Evolutionary conservation across 2,888 invertebrate species (phyloP), one percentile per base, ranked within the genome.

Genomic region (Limnephilus marmoratus): DNA sequence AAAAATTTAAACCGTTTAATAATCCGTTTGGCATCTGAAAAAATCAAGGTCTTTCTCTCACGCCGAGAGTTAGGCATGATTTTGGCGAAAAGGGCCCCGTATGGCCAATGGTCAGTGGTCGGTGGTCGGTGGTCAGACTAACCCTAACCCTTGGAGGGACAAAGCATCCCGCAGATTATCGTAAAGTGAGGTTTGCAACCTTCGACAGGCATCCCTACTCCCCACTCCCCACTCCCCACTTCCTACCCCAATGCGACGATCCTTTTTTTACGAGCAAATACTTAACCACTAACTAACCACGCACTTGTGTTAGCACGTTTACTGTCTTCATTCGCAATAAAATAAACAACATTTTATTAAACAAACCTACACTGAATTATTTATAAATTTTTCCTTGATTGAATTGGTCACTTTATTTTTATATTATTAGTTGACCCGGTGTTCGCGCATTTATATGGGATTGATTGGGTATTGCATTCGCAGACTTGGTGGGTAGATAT

Each of bases 141-240:
- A 53, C 53, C 83, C 83, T n/a, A 37, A 83, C 83, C 83, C 86
- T 49, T 2, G 49, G 41, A 45, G 45, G 45, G 29, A 90, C 83
- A 90, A 49, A 90, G 81, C 83, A 49, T 34, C 82, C 45, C 83
- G 31, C 90, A 90, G 34, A 90, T 90, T 90, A 90, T 90, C 49
- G 90, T 83, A 90, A 90, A 90, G 49, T 90, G 90, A 90, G 86
- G 86, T 45, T 45, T 45, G 41, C 11, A 45, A 86, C 86, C 86
- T 86, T 86, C 86, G 49, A 29, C 86, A 86, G 45, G 45, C 18
- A 86, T 86, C 49, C 86, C 41, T 45, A 15, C 45, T 37, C 49
- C 37, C 37, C 24, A 41, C 34, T 37, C 3, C 34, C 37, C 15
- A 18, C 7, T 9, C 41, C 41, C 37, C 24, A 41, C 34, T 37